Evolutionary conservation across 2,888 invertebrate genomes (phyloP), one percentile per base, ranked within the genome.

Genomic region (Vannuccia rotundouncinata): DNA sequence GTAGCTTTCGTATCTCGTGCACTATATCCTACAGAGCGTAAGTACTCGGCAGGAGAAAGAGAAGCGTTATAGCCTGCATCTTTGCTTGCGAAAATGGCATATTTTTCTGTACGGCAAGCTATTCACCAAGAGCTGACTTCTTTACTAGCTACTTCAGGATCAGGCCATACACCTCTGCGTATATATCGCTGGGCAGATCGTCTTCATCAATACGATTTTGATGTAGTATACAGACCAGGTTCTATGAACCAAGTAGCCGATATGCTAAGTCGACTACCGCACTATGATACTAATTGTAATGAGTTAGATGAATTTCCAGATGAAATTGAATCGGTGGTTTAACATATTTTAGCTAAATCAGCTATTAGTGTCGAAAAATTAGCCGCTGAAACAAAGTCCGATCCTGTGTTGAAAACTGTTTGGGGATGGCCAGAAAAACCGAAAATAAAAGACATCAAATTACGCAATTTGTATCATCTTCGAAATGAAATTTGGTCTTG

Each of bases 11-110:
- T 31, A 29, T 31, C n/a, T 31, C 76, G 76, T n/a, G 2, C 76
- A 17, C 25, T 76, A 29, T 31, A 10, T 13, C 76, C 76, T n/a
- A 76, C 76, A 31, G 76, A 76, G 76, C 29, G 28, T 28, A 29
- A 31, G n/a, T 76, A 76, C 25, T 76, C 76, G 13, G 13, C 76
- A 17, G 22, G 76, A 17, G 25, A 27, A 76, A 29, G 76, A 31
- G 76, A 76, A 76, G 76, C 76, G 30, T 28, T 76, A n/a, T n/a
- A 76, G 76, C 28, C 25, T 76, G 76, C 13, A 76, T 76, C 76
- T 76, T 76, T 27, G 76, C 76, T 31, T 76, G 76, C 76, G 76
- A 76, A 29, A 31, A 29, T 76, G 66, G 66, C 22, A 66, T 27
- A 66, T 66, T 66, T 66, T 66, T 66, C 17, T 45, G 17, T 45